These are phyloP conservation scores for Teleogryllus oceanicus DNA, from an alignment of 2,888 invertebrate species.

Conservation along the genomic window DNA sequence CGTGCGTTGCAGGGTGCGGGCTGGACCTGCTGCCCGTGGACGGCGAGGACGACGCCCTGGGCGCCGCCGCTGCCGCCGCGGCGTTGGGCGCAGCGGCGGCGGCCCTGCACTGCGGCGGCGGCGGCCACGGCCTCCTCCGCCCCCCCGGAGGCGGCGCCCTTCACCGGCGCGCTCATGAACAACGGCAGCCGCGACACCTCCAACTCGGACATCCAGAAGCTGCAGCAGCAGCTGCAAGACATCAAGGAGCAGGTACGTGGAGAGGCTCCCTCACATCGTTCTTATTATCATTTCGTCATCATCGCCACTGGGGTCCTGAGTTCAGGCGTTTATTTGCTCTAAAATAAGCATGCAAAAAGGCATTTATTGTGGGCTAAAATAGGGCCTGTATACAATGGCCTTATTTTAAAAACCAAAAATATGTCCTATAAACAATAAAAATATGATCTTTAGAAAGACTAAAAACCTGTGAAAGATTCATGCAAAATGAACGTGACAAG, in stretches of 20 bases:
- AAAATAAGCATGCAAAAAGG: no score
- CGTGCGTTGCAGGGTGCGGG: not conserved
- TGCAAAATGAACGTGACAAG: no score
- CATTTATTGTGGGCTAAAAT: no score
- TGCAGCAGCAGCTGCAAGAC: conserved; percentile 92
- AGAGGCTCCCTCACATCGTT: no score
- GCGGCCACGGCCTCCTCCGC: conserved; percentile 19
- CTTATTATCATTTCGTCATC: no score
- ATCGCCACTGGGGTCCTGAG: no score
- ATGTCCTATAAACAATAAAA: no score
- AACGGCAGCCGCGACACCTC: conserved; percentile 66
- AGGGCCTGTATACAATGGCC: no score
- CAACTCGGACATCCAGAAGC: conserved; percentile 77
- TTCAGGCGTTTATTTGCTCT: no score
- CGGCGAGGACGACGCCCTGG: not conserved
- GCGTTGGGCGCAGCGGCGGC: not conserved
- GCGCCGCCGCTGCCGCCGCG: not conserved
- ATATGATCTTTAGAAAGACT: no score
- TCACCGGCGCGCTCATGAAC: conserved; percentile 55
- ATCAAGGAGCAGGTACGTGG: conserved; percentile 86
- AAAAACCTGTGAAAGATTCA: no score
- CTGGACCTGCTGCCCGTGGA: not conserved
- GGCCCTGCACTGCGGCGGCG: not conserved
- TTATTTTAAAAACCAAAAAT: no score
- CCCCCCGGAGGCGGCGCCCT: conserved; percentile 35